These are phyloP conservation scores for Micromussa lordhowensis DNA, from an alignment of 92 coral and sea anemone species.

Conservation along the genomic window DNA sequence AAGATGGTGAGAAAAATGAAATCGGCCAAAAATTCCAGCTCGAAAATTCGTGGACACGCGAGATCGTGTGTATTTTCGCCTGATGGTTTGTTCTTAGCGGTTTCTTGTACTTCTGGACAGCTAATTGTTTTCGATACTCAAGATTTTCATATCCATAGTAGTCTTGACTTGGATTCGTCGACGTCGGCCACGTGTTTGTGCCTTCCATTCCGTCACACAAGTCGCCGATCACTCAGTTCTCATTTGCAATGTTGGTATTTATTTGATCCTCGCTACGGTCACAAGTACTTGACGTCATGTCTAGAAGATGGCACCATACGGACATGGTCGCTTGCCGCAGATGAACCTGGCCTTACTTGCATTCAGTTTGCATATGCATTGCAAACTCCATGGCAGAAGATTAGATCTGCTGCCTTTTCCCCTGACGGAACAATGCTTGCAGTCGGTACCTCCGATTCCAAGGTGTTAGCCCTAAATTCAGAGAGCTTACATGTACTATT, in stretches of 20 bases:
- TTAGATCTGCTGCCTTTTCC: slow-evolving; percentile 82
- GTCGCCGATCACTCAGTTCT: slow-evolving; percentile 68
- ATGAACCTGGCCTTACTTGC: slow-evolving; percentile 78
- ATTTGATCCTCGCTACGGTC: slow-evolving; percentile 92
- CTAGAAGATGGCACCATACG: slow-evolving; percentile 89
- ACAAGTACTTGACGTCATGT: slow-evolving; percentile 82
- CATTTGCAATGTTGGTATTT: slow-evolving; percentile 89
- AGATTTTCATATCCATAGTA: slow-evolving; percentile 83
- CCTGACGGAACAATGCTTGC: slow-evolving; percentile 89
- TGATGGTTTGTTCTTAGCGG: slow-evolving; percentile 83
- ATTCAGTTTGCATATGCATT: slow-evolving; percentile 76
- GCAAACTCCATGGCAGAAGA: slow-evolving; percentile 94
- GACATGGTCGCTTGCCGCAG: slow-evolving; percentile 79
- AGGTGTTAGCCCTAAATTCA: slow-evolving; percentile 78
- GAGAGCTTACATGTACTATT: slow-evolving; percentile 81
- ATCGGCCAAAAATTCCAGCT: slow-evolving; percentile 72
- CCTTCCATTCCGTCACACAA: slow-evolving; percentile 75
- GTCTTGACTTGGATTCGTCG: slow-evolving; percentile 75
- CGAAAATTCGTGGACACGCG: slow-evolving; percentile 82
- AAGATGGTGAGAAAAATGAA: slow-evolving; percentile 83
- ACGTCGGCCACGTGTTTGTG: slow-evolving; percentile 76
- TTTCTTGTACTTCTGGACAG: slow-evolving; percentile 85
- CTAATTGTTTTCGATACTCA: slow-evolving; percentile 82
- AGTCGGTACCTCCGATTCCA: slow-evolving; percentile 89
- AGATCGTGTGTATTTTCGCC: slow-evolving; percentile 89